A percentile compares a stretch with the other conserved stretches of the same genome.
Evolutionary conservation across 1,140 invertebrate genomes (phyloP).

Genomic region (Hyposmocoma kahamanoa): DNA sequence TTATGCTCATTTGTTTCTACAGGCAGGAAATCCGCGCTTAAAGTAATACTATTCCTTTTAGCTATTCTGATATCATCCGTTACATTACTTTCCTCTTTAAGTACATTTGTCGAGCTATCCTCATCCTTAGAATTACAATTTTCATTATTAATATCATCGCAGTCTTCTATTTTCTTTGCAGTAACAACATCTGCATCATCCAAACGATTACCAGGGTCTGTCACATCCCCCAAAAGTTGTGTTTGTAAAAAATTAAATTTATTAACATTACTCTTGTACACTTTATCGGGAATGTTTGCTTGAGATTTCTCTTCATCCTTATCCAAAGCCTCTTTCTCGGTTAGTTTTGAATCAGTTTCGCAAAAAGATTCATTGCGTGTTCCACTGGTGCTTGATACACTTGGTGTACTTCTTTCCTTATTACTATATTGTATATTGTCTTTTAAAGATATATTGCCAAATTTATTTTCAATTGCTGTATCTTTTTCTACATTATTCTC

Average conservation of each 20-base stretch:
- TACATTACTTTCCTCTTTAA: slow-evolving; percentile 36
- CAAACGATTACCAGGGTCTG: slow-evolving; percentile 18
- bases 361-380: slow-evolving; percentile 9
- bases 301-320: slow-evolving; percentile 7
- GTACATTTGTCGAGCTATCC: slow-evolving; percentile 5
- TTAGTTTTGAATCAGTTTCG: slow-evolving; percentile 12
- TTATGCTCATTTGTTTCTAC: slow-evolving; percentile 9
- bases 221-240: slow-evolving; percentile 38
- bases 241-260: slow-evolving; percentile 67
- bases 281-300: slow-evolving; percentile 39
- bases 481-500: slow-evolving; percentile 62
- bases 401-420: slow-evolving; percentile 20
- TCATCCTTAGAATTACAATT: slow-evolving; percentile 15
- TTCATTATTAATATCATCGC: background rate
- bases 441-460: slow-evolving; percentile 55
- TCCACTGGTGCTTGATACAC: slow-evolving; percentile 17
- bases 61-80: slow-evolving; percentile 63
- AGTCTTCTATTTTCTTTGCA: slow-evolving; percentile 25
- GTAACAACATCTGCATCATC: slow-evolving; percentile 13
- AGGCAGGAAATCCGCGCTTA: slow-evolving; percentile 17
- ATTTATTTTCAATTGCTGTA: slow-evolving; percentile 39
- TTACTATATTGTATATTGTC: slow-evolving; percentile 28
- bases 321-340: slow-evolving; percentile 5
- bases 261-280: slow-evolving; percentile 56
- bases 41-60: slow-evolving; percentile 27